These are phyloP conservation scores for Cotesia chilonis DNA, from an alignment of 1,140 invertebrate genomes.

Conservation along the genomic window DNA sequence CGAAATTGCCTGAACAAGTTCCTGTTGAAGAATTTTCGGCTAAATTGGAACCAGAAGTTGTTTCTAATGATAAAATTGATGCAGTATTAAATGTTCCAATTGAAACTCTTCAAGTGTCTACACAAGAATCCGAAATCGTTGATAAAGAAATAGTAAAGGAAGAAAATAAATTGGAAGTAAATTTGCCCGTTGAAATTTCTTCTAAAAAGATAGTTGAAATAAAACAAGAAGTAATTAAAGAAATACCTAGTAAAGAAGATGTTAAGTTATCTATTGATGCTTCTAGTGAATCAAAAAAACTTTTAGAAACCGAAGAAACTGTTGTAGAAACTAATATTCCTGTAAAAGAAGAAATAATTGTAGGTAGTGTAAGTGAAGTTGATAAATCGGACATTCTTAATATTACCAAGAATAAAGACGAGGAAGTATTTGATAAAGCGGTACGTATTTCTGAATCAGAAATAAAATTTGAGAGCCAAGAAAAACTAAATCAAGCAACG, in stretches of 20 bases:
- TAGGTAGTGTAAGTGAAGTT: background rate
- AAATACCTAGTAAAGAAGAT: no score
- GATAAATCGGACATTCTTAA: background rate
- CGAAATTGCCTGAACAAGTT: conserved; percentile 60
- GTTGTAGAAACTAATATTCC: background rate
- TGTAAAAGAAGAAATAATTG: background rate
- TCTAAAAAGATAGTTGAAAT: no score
- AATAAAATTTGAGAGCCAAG: background rate
- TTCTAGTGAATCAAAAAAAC: no score
- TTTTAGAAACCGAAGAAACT: background rate
- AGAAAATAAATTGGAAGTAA: background rate
- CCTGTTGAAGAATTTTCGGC: conserved; percentile 54
- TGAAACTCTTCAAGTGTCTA: background rate
- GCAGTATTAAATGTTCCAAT: conserved; percentile 31
- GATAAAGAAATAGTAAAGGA: background rate
- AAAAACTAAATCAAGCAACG: background rate
- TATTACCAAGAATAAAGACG: background rate
- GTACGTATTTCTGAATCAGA: conserved; percentile 26
- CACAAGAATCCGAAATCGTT: background rate
- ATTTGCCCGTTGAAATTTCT: no score
- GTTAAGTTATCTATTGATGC: no score
- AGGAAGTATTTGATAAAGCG: background rate
- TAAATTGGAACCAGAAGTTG: conserved; percentile 36
- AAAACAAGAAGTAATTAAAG: no score
- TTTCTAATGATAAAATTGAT: conserved; percentile 46